Evolutionary conservation across 2,888 invertebrate genomes (phyloP).

Genomic region (Platerodrilus igneus): DNA sequence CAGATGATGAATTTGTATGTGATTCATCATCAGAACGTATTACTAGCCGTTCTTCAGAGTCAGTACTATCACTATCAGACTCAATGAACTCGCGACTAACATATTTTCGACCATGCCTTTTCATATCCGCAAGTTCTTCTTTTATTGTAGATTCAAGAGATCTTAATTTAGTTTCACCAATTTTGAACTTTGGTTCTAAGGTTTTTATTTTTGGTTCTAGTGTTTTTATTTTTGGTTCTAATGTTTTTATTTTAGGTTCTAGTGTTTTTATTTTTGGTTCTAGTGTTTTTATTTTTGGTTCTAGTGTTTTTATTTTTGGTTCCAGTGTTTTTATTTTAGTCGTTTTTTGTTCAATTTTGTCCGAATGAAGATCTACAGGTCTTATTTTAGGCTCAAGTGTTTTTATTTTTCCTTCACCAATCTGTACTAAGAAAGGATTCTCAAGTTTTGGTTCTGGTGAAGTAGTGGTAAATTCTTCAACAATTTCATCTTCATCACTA

Average conservation of each 20-base stretch:
- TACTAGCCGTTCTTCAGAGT: slow-evolving; percentile 59
- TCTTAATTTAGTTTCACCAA: slow-evolving; percentile 10
- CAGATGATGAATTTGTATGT: slow-evolving; percentile 30
- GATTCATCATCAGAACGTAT: slow-evolving; percentile 51
- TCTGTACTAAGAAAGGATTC: too few relatives aligned
- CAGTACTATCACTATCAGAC: slow-evolving; percentile 60
- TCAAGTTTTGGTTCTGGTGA: too few relatives aligned
- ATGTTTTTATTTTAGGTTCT: slow-evolving; percentile 36
- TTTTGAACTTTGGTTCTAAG: slow-evolving; percentile 14
- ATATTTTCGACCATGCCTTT: slow-evolving; percentile 40
- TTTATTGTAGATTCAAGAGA: slow-evolving; percentile 4
- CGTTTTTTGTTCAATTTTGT: neutral
- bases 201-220: slow-evolving; percentile 18
- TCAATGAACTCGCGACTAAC: slow-evolving; percentile 50
- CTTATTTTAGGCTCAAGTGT: neutral
- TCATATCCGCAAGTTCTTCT: slow-evolving; percentile 27
- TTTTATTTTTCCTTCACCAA: neutral
- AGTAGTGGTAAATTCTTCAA: too few relatives aligned
- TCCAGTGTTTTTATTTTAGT: too few relatives aligned
- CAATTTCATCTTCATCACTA: too few relatives aligned
- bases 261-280: slow-evolving; percentile 29
- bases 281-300: slow-evolving; percentile 11
- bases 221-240: slow-evolving; percentile 20
- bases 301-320: too few relatives aligned
- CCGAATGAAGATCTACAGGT: neutral